Base-by-base conservation (phyloP, 2,113 vertebrate species). In the Spea multiplicata region DNA sequence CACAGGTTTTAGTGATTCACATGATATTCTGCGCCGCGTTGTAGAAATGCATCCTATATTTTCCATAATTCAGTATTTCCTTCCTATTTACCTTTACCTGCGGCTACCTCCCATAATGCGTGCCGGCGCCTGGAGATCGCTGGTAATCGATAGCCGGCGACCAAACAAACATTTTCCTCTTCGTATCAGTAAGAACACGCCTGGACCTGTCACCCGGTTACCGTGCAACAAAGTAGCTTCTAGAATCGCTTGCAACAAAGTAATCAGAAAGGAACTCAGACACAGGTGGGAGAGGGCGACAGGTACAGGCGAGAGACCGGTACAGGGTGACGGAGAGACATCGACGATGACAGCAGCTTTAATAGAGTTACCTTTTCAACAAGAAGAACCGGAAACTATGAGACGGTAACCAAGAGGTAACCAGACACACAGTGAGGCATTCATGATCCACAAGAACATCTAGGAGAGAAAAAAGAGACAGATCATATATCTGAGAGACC, bases 121-220 rank as follows among this genome's bases (percentile, higher is more conserved):
- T 12, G 10, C 55, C 4, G 6, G 6, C 10, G 12, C 10, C 55
- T 46, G 65, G 52, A 44, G 44, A 70, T 44, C 6, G 46, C 6
- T 50, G 12, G 45, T 30, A 59, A 69, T 61, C 57, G 66, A 61
- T 66, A 64, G 45, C 44, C 50, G 3, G 66, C 59, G 68, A 71
- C 67, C 57, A 71, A 77, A 71, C 75, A 77, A 48, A 44, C 46
- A 47, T 5, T 68, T 50, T 71, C 30, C 30, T 30, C 2, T 30
- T 30, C 30, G 30, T 71, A 73, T 73, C 71, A 47, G 66, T 6
- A 44, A 46, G 7, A 44, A 46, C 75, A 77, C 66, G 75, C 68
- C 67, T 62, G 57, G 62, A 71, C 75, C 67, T 70, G 75, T 57
- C n/a, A 1, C 44, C 30, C 4, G 44, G 75, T 77, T 77, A 17